Conservation (phyloP, 2,797 vertebrate species). For the Siniperca obscura region DNA sequence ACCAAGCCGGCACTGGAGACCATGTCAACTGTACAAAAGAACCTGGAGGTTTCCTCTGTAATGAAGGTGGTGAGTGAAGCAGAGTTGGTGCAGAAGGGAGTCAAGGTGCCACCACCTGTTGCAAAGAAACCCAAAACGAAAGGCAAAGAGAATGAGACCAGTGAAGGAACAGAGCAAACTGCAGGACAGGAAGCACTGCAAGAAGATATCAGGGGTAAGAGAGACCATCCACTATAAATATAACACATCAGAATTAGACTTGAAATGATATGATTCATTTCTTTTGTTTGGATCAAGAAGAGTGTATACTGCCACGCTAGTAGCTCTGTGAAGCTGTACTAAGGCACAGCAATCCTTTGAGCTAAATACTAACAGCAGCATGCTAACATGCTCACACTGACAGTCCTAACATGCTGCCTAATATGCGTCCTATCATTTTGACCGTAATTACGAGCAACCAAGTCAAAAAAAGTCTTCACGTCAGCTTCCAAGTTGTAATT, state of each 20-base stretch:
- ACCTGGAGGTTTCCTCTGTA: slow-evolving; percentile 83
- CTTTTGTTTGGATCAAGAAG: background rate
- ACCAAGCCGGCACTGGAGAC: slow-evolving; percentile 80
- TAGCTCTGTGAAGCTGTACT: background rate
- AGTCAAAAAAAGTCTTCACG: background rate
- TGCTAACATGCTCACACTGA: background rate
- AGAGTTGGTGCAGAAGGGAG: slow-evolving; percentile 76
- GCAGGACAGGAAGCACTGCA: slow-evolving; percentile 77
- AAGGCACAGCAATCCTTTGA: background rate
- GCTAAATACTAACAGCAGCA: background rate
- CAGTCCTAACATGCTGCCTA: background rate
- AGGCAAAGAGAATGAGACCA: slow-evolving; percentile 65
- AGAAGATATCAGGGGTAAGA: slow-evolving; percentile 75
- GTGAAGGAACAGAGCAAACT: slow-evolving; percentile 71
- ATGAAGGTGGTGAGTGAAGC: slow-evolving; percentile 73
- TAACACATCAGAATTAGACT: background rate
- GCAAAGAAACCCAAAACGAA: slow-evolving; percentile 90
- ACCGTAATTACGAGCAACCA: background rate
- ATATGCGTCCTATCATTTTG: background rate
- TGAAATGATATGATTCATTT: background rate
- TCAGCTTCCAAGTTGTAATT: too few species aligned
- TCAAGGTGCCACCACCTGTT: slow-evolving; percentile 92
- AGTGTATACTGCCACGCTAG: background rate
- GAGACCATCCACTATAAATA: background rate
- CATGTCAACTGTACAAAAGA: slow-evolving; percentile 84